These are phyloP conservation scores for Sebastes schlegelii DNA, from an alignment of 2,113 vertebrate genomes.

Conservation along the genomic window DNA sequence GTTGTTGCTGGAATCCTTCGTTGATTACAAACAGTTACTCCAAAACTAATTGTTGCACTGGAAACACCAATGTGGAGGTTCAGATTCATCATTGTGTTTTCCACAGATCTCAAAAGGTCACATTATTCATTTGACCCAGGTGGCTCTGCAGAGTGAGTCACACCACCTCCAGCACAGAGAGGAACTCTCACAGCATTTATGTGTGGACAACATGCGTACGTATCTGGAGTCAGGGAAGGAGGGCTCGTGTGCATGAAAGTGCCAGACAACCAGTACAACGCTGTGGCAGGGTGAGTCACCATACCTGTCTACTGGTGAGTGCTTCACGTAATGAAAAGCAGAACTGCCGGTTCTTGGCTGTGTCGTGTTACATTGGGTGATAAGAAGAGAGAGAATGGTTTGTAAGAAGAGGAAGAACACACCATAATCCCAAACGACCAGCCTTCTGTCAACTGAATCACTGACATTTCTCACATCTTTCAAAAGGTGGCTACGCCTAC, in stretches of 20 bases:
- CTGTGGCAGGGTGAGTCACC: slow-evolving; percentile 54
- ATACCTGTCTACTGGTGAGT: slow-evolving; percentile 44
- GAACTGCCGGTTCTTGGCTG: slow-evolving; percentile 51
- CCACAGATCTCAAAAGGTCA: slow-evolving; percentile 59
- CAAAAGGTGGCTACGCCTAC: slow-evolving; percentile 16
- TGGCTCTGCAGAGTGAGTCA: slow-evolving; percentile 64
- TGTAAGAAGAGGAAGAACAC: slow-evolving; percentile 30
- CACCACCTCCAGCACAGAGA: slow-evolving; percentile 26
- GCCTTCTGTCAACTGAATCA: neutral
- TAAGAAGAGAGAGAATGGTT: slow-evolving; percentile 27
- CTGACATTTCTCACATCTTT: slow-evolving; percentile 21
- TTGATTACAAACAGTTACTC: slow-evolving; percentile 18
- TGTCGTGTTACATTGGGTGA: slow-evolving; percentile 38
- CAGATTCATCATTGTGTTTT: slow-evolving; percentile 32
- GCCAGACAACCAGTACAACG: slow-evolving; percentile 33
- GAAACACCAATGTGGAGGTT: slow-evolving; percentile 11
- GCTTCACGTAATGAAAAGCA: slow-evolving; percentile 57
- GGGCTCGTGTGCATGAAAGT: slow-evolving; percentile 17
- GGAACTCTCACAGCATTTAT: slow-evolving; percentile 42
- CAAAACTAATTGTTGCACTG: neutral
- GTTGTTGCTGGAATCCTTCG: slow-evolving; percentile 31
- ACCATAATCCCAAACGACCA: neutral
- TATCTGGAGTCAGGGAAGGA: slow-evolving; percentile 9
- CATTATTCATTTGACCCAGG: slow-evolving; percentile 64
- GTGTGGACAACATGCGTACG: slow-evolving; percentile 45